phyloP scores from a whole-genome alignment of 1,140 invertebrate genomes.

The Trachelipus rathkii region DNA sequence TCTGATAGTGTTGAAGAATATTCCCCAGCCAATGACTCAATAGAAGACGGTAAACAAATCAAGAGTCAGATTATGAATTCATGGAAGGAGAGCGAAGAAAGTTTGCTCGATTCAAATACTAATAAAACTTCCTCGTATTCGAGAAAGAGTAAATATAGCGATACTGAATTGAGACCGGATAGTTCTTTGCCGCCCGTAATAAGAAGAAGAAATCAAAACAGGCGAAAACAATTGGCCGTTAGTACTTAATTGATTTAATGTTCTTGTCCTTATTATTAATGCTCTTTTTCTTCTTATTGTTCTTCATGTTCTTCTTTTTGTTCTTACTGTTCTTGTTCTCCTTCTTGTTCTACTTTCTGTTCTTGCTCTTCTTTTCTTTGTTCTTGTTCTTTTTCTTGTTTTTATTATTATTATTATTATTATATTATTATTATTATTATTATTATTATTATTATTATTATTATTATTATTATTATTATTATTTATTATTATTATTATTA shows the following conservation, averaged over 20 bases:
- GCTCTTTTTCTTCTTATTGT: not conserved
- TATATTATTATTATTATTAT: conserved; percentile 3
- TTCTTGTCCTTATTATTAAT: not conserved
- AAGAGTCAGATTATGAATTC: not conserved
- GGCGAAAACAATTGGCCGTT: conserved; percentile 43
- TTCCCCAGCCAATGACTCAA: not conserved
- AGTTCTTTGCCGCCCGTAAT: conserved; percentile 42
- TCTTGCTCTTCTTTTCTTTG: not conserved
- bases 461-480: not conserved
- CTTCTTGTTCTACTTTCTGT: not conserved
- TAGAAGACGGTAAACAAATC: not conserved
- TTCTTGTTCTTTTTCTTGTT: not conserved
- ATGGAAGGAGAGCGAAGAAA: not conserved
- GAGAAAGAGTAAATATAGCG: conserved; percentile 39
- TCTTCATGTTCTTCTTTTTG: not conserved
- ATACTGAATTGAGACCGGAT: conserved; percentile 42
- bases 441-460: not conserved
- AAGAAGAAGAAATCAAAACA: conserved; percentile 40
- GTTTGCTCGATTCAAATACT: not conserved
- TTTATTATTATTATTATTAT: conserved; percentile 26
- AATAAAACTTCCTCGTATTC: not conserved
- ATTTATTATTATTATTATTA: not conserved
- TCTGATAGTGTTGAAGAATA: conserved; percentile 1
- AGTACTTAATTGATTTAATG: conserved; percentile 20
- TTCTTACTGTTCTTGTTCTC: not conserved